Conservation (phyloP, 2,797 vertebrate genomes). For the Pangasius macronema region DNA sequence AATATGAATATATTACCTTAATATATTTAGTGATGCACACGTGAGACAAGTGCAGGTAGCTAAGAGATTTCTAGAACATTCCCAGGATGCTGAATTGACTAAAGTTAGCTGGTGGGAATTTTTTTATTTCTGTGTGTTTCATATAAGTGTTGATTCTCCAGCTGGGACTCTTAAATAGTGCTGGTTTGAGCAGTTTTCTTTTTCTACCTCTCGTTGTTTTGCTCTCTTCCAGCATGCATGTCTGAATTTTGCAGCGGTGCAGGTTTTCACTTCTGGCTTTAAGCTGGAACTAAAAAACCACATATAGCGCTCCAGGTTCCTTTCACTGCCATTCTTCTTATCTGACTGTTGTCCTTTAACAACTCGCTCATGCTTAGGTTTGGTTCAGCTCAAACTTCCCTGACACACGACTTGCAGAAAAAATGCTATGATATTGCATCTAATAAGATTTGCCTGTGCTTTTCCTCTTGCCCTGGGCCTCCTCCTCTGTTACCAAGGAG, state of each 20-base stretch:
- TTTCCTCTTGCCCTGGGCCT: slow-evolving; percentile 57
- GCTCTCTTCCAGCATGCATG: slow-evolving; percentile 43
- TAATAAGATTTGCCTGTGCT: slow-evolving; percentile 74
- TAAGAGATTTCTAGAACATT: slow-evolving; percentile 46
- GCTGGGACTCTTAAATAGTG: slow-evolving; percentile 72
- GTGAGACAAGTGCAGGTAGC: not conserved
- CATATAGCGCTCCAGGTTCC: slow-evolving; percentile 52
- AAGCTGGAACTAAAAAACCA: slow-evolving; percentile 55
- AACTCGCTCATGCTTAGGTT: slow-evolving; percentile 59
- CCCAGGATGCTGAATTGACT: slow-evolving; percentile 63
- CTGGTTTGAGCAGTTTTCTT: slow-evolving; percentile 73
- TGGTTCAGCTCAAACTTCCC: slow-evolving; percentile 50
- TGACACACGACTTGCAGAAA: slow-evolving; percentile 59
- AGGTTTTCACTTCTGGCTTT: slow-evolving; percentile 61
- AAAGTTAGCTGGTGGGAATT: slow-evolving; percentile 60
- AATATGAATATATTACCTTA: not conserved
- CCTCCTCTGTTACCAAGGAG: slow-evolving; percentile 53
- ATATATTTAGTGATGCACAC: slow-evolving; percentile 1
- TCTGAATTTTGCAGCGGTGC: slow-evolving; percentile 67
- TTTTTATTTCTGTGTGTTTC: slow-evolving; percentile 67
- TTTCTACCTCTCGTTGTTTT: slow-evolving; percentile 49
- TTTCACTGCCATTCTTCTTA: slow-evolving; percentile 33
- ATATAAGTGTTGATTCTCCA: slow-evolving; percentile 66
- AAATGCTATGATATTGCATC: slow-evolving; percentile 63
- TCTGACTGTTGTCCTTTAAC: slow-evolving; percentile 60